Percentiles rank a stretch among this genome's conserved stretches.
Evolutionary conservation across 2,888 invertebrate species (phyloP).

Genomic region (Quadroppia sp.): DNA sequence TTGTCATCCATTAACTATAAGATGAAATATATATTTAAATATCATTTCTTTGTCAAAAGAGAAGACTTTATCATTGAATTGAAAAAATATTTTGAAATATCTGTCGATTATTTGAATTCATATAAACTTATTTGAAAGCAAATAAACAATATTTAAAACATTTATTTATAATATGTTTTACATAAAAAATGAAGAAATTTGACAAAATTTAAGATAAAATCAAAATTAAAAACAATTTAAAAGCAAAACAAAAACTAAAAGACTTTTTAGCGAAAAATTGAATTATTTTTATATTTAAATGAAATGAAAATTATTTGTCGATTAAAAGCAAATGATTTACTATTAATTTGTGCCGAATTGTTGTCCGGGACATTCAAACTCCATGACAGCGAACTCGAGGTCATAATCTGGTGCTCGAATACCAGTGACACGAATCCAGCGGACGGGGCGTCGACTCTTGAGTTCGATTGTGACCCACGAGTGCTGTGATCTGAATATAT

Average conservation of each 20-base stretch:
- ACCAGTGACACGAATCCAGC: constrained; percentile 3
- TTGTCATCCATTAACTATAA: background rate
- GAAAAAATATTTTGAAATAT: constrained; percentile 14
- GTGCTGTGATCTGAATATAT: background rate
- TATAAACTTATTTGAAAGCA: too few species aligned
- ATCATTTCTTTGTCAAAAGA: background rate
- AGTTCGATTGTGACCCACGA: background rate
- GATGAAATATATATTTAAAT: background rate
- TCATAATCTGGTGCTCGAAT: background rate
- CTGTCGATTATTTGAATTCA: background rate
- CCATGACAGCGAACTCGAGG: constrained; percentile 12
- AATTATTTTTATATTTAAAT: background rate
- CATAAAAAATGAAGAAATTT: too few species aligned
- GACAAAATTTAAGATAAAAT: too few species aligned
- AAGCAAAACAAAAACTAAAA: too few species aligned
- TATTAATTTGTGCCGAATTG: too few species aligned
- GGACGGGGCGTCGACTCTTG: background rate
- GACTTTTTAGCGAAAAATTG: too few species aligned
- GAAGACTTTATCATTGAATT: background rate
- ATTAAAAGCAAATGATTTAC: background rate
- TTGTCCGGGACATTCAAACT: constrained; percentile 26
- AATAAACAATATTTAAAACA: too few species aligned
- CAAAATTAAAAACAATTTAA: too few species aligned
- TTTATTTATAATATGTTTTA: too few species aligned
- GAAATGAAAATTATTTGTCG: background rate